Evolutionary conservation across 2,113 vertebrate species (phyloP).

Genomic region (Ictalurus punctatus): DNA sequence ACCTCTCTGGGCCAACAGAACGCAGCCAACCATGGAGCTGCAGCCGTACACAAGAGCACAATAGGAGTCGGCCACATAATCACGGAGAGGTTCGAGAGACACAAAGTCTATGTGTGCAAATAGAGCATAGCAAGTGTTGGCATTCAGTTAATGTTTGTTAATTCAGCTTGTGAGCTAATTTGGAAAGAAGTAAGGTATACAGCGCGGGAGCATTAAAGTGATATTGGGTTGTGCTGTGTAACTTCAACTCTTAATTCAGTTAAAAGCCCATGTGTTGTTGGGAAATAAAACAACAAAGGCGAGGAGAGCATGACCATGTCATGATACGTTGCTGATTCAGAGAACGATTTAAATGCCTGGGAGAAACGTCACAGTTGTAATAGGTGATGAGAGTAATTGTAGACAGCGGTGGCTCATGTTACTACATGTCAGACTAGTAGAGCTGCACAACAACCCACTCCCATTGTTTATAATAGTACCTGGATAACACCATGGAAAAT

Average conservation of each 20-base stretch:
- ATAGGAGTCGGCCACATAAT: constrained; percentile 27
- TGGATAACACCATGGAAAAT: constrained; percentile 23
- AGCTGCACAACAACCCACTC: constrained; percentile 36
- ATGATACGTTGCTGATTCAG: neutral
- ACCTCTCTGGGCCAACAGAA: constrained; percentile 8
- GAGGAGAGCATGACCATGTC: neutral
- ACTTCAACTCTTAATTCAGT: neutral
- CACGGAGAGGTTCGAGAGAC: neutral
- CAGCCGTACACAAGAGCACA: constrained; percentile 1
- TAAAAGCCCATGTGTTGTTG: neutral
- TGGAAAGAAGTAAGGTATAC: neutral
- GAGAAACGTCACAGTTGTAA: constrained; percentile 35
- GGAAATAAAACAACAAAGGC: neutral
- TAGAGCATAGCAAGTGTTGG: constrained; percentile 20
- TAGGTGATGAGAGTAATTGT: constrained; percentile 51
- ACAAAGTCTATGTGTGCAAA: constrained; percentile 12
- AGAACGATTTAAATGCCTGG: constrained; percentile 1
- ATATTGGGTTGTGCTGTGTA: neutral
- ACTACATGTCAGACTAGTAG: constrained; percentile 33
- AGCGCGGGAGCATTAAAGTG: neutral
- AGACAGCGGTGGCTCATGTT: constrained; percentile 44
- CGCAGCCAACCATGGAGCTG: constrained; percentile 6
- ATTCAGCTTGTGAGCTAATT: constrained; percentile 15
- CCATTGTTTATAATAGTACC: constrained; percentile 37
- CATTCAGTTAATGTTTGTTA: constrained; percentile 30